These are phyloP conservation scores for Drosophila birchii DNA, from an alignment of 2,888 invertebrate genomes.

Conservation along the genomic window DNA sequence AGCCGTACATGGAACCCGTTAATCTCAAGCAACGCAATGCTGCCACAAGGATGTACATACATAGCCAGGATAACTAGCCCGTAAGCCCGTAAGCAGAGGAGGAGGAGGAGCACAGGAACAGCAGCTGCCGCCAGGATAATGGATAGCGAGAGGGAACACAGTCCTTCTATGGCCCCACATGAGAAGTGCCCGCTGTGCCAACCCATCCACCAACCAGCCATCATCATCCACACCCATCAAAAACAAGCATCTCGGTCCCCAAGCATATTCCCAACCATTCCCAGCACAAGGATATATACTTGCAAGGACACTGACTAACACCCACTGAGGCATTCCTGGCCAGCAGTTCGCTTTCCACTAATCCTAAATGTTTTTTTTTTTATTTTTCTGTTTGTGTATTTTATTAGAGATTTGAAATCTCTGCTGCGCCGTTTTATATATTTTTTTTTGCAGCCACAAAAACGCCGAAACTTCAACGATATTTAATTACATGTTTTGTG, in stretches of 20 bases:
- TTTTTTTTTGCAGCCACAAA: background rate
- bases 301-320: conserved; percentile 10
- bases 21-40: conserved; percentile 74
- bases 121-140: conserved; percentile 5
- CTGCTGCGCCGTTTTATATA: background rate
- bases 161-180: conserved; percentile 82
- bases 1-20: conserved; percentile 62
- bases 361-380: conserved; percentile 11
- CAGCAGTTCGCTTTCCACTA: conserved; percentile 32
- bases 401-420: background rate
- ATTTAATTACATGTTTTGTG: conserved; percentile 11
- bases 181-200: conserved; percentile 69
- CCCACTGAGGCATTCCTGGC: conserved; percentile 36
- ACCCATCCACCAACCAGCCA: conserved; percentile 38
- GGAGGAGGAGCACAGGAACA: background rate
- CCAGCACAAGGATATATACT: conserved; percentile 22
- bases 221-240: conserved; percentile 5
- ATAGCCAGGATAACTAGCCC: conserved; percentile 10
- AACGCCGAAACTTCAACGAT: background rate
- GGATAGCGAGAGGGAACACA: conserved; percentile 37
- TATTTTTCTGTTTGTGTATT: too few species aligned
- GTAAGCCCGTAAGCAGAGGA: background rate
- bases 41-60: conserved; percentile 62
- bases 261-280: conserved; percentile 23
- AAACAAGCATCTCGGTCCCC: conserved; percentile 12